Percentiles rank a stretch among this genome's conserved stretches.
These are phyloP conservation scores for Globodera rostochiensis DNA, from an alignment of 1,140 invertebrate species.

Conservation along the genomic window DNA sequence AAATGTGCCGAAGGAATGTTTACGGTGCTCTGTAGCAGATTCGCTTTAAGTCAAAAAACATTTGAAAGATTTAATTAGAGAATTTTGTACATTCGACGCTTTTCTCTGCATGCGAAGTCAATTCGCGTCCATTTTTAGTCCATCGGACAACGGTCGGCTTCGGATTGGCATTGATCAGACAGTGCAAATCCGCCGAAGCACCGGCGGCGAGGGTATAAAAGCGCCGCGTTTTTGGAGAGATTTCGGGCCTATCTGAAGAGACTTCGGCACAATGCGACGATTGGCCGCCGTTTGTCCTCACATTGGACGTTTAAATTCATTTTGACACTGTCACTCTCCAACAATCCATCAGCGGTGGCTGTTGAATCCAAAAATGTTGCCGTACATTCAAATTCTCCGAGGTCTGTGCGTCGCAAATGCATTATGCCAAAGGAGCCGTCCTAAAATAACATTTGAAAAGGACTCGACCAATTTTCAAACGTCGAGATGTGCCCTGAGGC, in stretches of 20 bases:
- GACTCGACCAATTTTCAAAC: slow-evolving; percentile 31
- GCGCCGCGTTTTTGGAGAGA: slow-evolving; percentile 34
- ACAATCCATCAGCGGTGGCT: slow-evolving; percentile 25
- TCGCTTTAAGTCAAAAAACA: background rate
- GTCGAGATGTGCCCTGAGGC: slow-evolving; percentile 44
- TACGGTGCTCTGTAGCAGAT: slow-evolving; percentile 13
- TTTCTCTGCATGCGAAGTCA: slow-evolving; percentile 21
- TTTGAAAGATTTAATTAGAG: background rate
- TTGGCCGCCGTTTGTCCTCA: slow-evolving; percentile 27
- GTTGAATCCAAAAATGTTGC: slow-evolving; percentile 26
- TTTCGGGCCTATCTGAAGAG: slow-evolving; percentile 57
- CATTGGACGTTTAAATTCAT: slow-evolving; percentile 59
- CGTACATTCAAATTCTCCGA: slow-evolving; percentile 55
- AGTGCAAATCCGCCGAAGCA: slow-evolving; percentile 41
- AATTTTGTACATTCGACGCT: background rate
- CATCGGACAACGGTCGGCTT: slow-evolving; percentile 45
- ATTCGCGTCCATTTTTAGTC: slow-evolving; percentile 56
- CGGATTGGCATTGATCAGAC: slow-evolving; percentile 57
- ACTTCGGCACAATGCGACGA: background rate
- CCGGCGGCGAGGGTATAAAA: slow-evolving; percentile 45
- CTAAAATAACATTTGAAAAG: slow-evolving; percentile 35
- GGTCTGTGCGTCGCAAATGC: slow-evolving; percentile 44
- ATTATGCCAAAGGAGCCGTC: slow-evolving; percentile 57
- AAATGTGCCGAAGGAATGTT: slow-evolving; percentile 14
- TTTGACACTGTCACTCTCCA: slow-evolving; percentile 30